Base-by-base conservation (phyloP, 1,140 invertebrate species). In the Drosophila nebulosa region DNA sequence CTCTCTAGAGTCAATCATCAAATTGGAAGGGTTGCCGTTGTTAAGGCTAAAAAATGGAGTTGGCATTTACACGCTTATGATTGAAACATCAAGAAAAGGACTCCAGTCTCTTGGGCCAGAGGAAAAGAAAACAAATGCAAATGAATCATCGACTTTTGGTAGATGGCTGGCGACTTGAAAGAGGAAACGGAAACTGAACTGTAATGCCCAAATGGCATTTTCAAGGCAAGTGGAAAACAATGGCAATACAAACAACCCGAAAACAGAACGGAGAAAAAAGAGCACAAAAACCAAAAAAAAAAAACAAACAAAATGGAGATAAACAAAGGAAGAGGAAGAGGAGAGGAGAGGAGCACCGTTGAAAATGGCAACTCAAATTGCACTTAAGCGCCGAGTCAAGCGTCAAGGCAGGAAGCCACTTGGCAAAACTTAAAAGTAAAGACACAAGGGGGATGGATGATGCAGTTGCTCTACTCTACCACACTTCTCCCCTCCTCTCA, bases 281-380 rank as follows among this genome's bases (percentile, higher is more conserved):
- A 36, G 26, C 30, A 6, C 7, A 30, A 30, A 30, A 30, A 4
- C 30, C 27, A 30, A 30, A 30, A 30, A 30, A 4, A 27, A 27
- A 27, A 52, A 16, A 21, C 9, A 18, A 39, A n/a, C n/a, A 55
- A 55, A 18, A 27, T 6, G 14, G 9, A 35, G 51, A 5, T 30
- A 53, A 42, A 36, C 12, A 0, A 16, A 42, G 30, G 46, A 22
- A 14, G 22, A 26, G 32, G 57, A 32, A 16, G 9, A 7, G 14
- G 21, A 7, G 24, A 24, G 35, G 35, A 30, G 26, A 21, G 46
- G n/a, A 18, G 50, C 51, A 57, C 30, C 32, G 78, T 77, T 66
- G 77, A 80, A 78, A 85, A 86, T 86, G 81, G 80, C 80, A 85
- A 86, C 80, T 85, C 78, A 86, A 85, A 86, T 85, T 85, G 80